Percentiles rank a stretch among this genome's conserved stretches.
Evolutionary conservation across 2,797 vertebrate species (phyloP).

Genomic region (Mormyrus proboscirostris): DNA sequence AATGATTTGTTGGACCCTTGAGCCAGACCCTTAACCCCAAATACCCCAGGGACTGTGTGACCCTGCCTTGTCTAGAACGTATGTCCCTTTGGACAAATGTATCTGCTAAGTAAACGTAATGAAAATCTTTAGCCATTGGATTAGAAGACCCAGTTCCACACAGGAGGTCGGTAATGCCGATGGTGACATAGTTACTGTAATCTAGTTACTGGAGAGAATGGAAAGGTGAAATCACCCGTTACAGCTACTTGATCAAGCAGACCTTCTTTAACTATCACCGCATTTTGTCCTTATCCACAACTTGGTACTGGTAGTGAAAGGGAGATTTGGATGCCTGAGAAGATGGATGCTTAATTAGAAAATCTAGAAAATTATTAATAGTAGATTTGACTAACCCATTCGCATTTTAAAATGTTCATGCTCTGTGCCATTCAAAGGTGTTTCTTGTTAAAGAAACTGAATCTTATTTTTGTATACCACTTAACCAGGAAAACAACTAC

Average conservation of each 20-base stretch:
- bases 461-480: background rate
- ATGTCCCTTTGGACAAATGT: background rate
- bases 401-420: background rate
- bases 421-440: background rate
- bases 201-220: background rate
- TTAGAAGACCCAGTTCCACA: background rate
- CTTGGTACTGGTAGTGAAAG: background rate
- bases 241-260: background rate
- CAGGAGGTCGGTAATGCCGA: background rate
- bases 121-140: background rate
- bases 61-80: background rate
- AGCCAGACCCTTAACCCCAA: background rate
- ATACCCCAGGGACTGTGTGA: background rate
- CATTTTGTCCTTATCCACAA: background rate
- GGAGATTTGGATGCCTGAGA: background rate
- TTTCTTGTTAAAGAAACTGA: background rate
- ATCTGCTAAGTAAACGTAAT: background rate
- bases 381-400: background rate
- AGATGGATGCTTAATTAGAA: background rate
- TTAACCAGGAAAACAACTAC: background rate
- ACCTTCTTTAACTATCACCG: background rate
- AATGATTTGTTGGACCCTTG: constrained; percentile 3
- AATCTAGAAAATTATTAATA: background rate
- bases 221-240: background rate
- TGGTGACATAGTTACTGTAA: background rate